Evolutionary conservation across 2,113 vertebrate genomes (phyloP).

Genomic region (Elaphurus davidianus): DNA sequence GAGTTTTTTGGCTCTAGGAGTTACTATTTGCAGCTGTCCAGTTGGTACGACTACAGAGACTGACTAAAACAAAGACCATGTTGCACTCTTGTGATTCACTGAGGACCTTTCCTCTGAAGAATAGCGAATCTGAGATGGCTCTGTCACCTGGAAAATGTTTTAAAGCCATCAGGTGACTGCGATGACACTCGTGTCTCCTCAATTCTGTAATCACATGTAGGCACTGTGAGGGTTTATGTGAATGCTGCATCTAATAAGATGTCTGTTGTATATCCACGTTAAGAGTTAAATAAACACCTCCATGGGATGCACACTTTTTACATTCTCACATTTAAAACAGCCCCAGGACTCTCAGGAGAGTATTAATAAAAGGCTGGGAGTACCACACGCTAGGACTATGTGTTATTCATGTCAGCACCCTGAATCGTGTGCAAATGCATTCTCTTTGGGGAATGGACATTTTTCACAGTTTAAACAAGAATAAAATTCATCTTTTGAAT

Average conservation of each 20-base stretch:
- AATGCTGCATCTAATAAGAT: neutral
- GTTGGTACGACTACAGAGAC: neutral
- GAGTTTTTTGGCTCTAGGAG: neutral
- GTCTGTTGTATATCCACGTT: neutral
- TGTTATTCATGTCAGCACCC: neutral
- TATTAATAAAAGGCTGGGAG: neutral
- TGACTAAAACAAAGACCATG: neutral
- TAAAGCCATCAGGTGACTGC: neutral
- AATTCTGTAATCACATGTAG: neutral
- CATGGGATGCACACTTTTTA: neutral
- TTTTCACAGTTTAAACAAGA: neutral
- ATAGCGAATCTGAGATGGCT: neutral
- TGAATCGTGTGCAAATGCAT: neutral
- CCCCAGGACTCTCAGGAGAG: neutral
- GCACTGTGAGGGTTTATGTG: neutral
- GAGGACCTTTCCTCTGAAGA: neutral
- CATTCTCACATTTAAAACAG: neutral
- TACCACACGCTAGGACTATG: accelerated
- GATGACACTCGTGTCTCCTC: neutral
- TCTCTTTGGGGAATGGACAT: neutral
- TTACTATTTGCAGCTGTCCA: neutral
- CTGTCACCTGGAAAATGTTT: neutral
- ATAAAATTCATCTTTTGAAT: neutral
- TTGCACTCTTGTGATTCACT: neutral
- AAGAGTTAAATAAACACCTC: neutral